Evolutionary conservation across 2,888 invertebrate genomes (phyloP), one percentile per base, ranked within the genome.

Genomic region (Idaea aversata): DNA sequence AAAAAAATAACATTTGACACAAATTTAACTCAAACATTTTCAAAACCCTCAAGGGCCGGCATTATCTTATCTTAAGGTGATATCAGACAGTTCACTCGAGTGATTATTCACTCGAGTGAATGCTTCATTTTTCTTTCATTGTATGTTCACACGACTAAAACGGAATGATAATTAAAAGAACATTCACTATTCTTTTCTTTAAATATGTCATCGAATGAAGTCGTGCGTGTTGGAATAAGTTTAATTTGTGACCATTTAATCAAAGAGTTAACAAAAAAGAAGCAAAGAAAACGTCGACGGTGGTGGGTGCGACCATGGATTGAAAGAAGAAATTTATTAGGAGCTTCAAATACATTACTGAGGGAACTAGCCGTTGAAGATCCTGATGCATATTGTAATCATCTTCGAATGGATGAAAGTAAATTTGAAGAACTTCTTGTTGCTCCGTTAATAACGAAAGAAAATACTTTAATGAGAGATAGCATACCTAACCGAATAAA

Each of bases 291-390:
- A 67, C 68, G 64, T 68, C 67, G 68, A 68, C 65, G 67, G 35
- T 71, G 67, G 71, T 69, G 69, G 69, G 69, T 68, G 65, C 65
- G 68, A 63, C 68, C 69, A 68, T 70, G 71, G 69, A 68, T 68
- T 69, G 68, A 35, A 68, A 70, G 67, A 70, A 65, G 67, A 67
- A 68, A 68, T 64, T 62, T 67, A 65, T 70, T 72, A 57, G 65
- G 70, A 69, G 69, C 72, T 70, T 67, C 67, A 36, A 66, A 70
- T 47, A 47, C 47, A 47, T 47, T 47, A 47, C 47, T 47, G 47
- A 47, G 47, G 47, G 47, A 47, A 47, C 47, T 47, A 47, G 47
- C 47, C 47, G 47, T 47, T 47, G 47, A 47, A 47, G 47, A 47
- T 47, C 47, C 47, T 47, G 47, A 47, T 47, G 47, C 47, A 47